Evolutionary conservation across 2,113 vertebrate genomes (phyloP).

Genomic region (Albula glossodonta): DNA sequence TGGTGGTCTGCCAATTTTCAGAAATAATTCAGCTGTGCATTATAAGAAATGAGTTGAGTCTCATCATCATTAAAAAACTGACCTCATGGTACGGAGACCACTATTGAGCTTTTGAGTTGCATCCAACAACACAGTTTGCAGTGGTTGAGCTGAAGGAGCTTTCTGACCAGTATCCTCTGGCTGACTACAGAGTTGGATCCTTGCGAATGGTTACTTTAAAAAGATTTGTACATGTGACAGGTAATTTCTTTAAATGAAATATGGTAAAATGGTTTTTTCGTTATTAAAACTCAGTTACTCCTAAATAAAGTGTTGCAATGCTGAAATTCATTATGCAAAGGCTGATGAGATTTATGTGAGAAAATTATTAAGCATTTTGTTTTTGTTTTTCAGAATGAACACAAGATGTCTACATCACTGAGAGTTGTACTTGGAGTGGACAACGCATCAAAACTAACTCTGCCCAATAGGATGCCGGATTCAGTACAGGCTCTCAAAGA

Average conservation of each 20-base stretch:
- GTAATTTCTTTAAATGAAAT: no score
- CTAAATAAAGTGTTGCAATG: no score
- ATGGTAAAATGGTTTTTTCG: no score
- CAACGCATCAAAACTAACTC: conserved; percentile 2
- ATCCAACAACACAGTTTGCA: conserved; percentile 17
- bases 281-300: no score
- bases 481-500: conserved; percentile 20
- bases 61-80: conserved; percentile 35
- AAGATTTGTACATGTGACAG: no score
- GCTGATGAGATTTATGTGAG: no score
- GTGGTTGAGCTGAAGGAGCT: background rate
- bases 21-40: conserved; percentile 43
- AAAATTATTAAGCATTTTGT: background rate
- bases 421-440: background rate
- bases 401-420: no score
- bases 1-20: conserved; percentile 15
- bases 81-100: background rate
- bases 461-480: conserved; percentile 27
- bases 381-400: background rate
- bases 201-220: no score
- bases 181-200: no score
- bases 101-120: conserved; percentile 30
- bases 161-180: no score
- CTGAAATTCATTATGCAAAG: no score
- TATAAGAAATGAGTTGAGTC: conserved; percentile 24